These are phyloP conservation scores for Melipona beecheii DNA, from an alignment of 2,888 invertebrate genomes.

Conservation along the genomic window DNA sequence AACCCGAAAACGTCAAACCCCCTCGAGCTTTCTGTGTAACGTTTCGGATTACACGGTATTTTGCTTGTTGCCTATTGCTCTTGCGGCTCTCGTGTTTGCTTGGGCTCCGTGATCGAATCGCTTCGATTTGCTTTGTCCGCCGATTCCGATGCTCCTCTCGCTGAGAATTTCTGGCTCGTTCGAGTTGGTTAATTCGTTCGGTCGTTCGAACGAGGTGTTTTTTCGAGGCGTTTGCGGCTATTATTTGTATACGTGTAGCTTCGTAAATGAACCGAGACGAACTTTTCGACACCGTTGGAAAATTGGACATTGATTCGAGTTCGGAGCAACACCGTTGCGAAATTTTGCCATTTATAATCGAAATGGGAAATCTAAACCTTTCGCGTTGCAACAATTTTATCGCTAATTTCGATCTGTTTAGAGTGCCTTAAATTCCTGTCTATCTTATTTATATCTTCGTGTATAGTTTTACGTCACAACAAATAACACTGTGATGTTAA, in stretches of 20 bases:
- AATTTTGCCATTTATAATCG: not conserved
- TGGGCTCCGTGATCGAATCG: constrained; percentile 24
- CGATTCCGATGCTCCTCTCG: constrained; percentile 1
- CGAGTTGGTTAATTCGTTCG: not conserved
- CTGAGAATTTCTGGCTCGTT: not conserved
- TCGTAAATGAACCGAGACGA: not conserved
- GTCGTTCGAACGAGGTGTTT: not conserved
- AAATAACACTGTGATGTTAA: not conserved
- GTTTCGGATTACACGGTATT: constrained; percentile 66
- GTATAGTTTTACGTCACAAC: not conserved
- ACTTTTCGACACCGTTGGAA: too few species aligned
- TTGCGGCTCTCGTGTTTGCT: constrained; percentile 23
- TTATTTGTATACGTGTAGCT: not conserved
- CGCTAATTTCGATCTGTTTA: not conserved
- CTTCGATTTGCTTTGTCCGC: not conserved
- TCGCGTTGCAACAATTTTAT: too few species aligned
- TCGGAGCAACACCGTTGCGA: too few species aligned
- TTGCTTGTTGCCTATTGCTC: constrained; percentile 36
- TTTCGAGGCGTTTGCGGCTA: too few species aligned
- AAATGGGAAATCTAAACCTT: too few species aligned
- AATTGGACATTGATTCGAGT: not conserved
- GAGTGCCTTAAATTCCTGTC: not conserved
- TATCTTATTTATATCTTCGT: not conserved
- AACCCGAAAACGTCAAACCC: constrained; percentile 15
- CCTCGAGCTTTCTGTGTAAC: constrained; percentile 44